These are phyloP conservation scores for Trinorchestia longiramus DNA, from an alignment of 1,140 invertebrate species.

Conservation along the genomic window DNA sequence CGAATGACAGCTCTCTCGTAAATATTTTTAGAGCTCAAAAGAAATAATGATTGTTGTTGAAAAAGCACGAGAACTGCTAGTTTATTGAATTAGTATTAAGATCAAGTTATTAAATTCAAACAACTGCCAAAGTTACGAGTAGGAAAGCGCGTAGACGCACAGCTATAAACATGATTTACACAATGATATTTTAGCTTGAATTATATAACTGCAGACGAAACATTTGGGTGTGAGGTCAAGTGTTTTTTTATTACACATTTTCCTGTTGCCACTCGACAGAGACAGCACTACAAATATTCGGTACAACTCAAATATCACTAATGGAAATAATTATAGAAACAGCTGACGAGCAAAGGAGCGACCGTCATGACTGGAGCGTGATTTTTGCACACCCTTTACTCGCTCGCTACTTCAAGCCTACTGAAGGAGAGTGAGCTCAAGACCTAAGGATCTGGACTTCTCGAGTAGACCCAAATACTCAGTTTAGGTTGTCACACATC, in stretches of 20 bases:
- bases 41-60: no score
- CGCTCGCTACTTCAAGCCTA: background rate
- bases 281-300: no score
- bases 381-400: background rate
- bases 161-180: no score
- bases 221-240: background rate
- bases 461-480: no score
- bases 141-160: background rate
- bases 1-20: no score
- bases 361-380: constrained; percentile 21
- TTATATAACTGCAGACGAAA: background rate
- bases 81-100: no score
- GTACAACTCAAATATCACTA: background rate
- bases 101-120: background rate
- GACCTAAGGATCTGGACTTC: no score
- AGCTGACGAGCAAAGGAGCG: background rate
- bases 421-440: background rate
- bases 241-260: background rate
- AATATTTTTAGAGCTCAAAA: no score
- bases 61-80: no score
- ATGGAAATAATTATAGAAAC: background rate
- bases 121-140: background rate
- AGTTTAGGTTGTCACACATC: no score
- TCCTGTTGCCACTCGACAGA: background rate
- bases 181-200: background rate